phyloP scores from a whole-genome alignment of 2,113 vertebrate genomes.

The Podarcis cretensis region DNA sequence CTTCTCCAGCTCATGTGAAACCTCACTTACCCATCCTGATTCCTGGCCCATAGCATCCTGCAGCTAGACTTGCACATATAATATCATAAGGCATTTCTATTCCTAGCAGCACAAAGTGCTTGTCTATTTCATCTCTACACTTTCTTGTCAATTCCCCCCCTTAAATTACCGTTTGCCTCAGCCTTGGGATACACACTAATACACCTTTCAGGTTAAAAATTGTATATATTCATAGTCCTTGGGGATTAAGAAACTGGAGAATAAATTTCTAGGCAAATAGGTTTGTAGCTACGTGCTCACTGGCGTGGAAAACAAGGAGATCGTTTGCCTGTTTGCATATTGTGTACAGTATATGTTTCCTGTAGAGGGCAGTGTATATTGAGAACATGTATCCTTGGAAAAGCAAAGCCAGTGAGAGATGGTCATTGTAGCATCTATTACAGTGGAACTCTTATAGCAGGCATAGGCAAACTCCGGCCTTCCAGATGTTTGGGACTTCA shows the following conservation, averaged over 20 bases:
- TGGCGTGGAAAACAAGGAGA: neutral
- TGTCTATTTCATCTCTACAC: neutral
- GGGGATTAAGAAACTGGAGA: neutral
- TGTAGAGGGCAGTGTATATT: conserved; percentile 2
- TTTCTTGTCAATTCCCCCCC: neutral
- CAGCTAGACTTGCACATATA: neutral
- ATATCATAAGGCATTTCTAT: neutral
- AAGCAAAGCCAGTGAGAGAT: neutral
- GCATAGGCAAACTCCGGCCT: too few species aligned
- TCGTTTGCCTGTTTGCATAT: neutral
- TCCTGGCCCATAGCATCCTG: neutral
- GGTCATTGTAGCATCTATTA: neutral
- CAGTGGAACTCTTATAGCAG: too few species aligned
- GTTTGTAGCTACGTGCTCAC: neutral
- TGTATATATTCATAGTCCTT: neutral
- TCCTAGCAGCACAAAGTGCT: neutral
- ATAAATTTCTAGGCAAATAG: neutral
- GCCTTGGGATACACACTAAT: neutral
- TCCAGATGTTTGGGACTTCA: too few species aligned
- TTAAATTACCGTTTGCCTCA: neutral
- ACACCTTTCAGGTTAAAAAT: neutral
- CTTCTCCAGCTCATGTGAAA: neutral
- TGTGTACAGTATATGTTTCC: neutral
- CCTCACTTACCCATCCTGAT: neutral
- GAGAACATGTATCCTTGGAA: neutral